A percentile compares a stretch with the other conserved stretches of the same genome.
Conservation (phyloP, 2,113 vertebrate genomes). For the Rhinichthys klamathensis region DNA sequence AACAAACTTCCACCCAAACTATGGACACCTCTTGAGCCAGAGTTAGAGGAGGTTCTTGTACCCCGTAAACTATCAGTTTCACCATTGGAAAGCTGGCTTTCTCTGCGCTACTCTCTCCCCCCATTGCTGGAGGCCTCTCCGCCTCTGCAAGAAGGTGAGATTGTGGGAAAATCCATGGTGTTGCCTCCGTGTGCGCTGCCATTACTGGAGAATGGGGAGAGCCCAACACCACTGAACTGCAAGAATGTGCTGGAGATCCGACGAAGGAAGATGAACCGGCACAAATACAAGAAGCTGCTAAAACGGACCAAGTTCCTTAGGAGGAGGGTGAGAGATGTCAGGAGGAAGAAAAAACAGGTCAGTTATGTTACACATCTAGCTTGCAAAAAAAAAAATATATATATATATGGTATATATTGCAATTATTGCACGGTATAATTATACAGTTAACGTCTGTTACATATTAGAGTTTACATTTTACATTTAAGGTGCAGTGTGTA, state of each 20-base stretch:
- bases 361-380: constrained; percentile 16
- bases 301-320: constrained; percentile 85
- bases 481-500: no score
- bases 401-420: no score
- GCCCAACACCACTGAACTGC: constrained; percentile 68
- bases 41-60: constrained; percentile 87
- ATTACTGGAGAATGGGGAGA: constrained; percentile 61
- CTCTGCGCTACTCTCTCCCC: constrained; percentile 81
- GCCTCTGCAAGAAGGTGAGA: constrained; percentile 59
- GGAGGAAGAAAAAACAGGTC: constrained; percentile 81
- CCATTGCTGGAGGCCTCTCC: constrained; percentile 63
- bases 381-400: neutral
- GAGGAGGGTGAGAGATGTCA: constrained; percentile 76
- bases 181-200: constrained; percentile 63
- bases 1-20: constrained; percentile 69
- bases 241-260: constrained; percentile 90
- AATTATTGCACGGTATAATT: no score
- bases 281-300: constrained; percentile 90
- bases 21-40: constrained; percentile 76
- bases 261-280: constrained; percentile 89
- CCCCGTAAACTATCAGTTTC: constrained; percentile 90
- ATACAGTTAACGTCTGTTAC: no score
- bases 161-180: constrained; percentile 64
- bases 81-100: constrained; percentile 93
- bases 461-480: no score